These are phyloP conservation scores for Acronicta psi DNA, from an alignment of 2,888 invertebrate species.

Conservation along the genomic window DNA sequence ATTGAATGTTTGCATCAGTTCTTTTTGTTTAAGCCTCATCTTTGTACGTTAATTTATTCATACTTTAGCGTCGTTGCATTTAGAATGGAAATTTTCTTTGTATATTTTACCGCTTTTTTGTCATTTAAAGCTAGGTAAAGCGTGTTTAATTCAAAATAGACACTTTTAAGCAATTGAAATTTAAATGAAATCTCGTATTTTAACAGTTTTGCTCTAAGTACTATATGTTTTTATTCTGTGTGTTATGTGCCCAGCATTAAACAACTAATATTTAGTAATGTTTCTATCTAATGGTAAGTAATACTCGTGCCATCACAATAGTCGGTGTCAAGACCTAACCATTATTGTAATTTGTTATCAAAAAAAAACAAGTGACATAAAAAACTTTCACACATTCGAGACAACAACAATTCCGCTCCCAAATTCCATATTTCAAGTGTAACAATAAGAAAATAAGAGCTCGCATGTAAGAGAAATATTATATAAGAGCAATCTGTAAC, in stretches of 20 bases:
- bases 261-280: too few relatives aligned
- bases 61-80: constrained; percentile 40
- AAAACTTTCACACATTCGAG: constrained; percentile 17
- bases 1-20: constrained; percentile 34
- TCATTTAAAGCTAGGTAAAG: constrained; percentile 18
- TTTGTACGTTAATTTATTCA: constrained; percentile 44
- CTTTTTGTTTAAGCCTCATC: constrained; percentile 21
- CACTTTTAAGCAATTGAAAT: constrained; percentile 4
- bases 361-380: constrained; percentile 1
- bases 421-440: constrained; percentile 46
- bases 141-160: constrained; percentile 25
- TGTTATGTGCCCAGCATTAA: too few relatives aligned
- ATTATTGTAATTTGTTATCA: neutral
- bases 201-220: too few relatives aligned
- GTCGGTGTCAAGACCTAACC: neutral
- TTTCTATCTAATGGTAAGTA: too few relatives aligned
- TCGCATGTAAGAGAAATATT: constrained; percentile 59
- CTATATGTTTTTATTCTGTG: neutral
- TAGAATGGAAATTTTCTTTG: constrained; percentile 38
- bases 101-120: constrained; percentile 23
- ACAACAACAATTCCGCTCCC: constrained; percentile 34
- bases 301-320: neutral
- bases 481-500: constrained; percentile 66
- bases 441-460: constrained; percentile 49
- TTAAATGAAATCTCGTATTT: neutral